Base-by-base conservation (phyloP, 2,113 vertebrate genomes). In the Tyrannus savana region DNA sequence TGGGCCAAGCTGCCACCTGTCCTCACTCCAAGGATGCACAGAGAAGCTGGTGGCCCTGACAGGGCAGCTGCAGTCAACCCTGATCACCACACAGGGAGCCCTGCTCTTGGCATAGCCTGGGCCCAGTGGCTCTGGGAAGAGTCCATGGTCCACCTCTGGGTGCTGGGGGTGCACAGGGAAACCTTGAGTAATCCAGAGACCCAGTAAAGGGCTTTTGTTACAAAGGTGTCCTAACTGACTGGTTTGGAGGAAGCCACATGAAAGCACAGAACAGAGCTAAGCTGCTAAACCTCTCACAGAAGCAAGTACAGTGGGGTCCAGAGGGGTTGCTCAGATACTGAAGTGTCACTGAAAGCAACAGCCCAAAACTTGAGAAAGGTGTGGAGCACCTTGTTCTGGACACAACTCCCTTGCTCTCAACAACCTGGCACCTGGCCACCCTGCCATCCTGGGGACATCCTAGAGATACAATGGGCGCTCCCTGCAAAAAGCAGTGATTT, bases 261-360 rank as follows among this genome's bases (percentile, higher is more conserved):
- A 72, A 75, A 66, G 44, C 35, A 17, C 12, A 47, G 21, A 80
- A 74, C 37, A 58, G n/a, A 90, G 28, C 21, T 37, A 41, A 53
- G 35, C 12, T 79, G 46, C 64, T 74, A 74, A 81, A 59, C 6
- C 39, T 67, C 31, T 23, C 46, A n/a, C 33, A 84, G 78, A 47
- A 87, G 30, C 19, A 81, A 87, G 31, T 6, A 12, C 0, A 2
- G 17, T 1, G 1, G n/a, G 24, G 11, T 2, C 14, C 25, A 19
- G 22, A 10, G 9, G 33, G 7, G 7, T 10, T 50, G 42, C 77
- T 73, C 37, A 72, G 30, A 44, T 67, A 14, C 14, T 41, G 37
- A 87, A 58, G 15, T 9, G 15, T 23, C 77, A 55, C 42, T 60
- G 42, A 64, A 77, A 24, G 60, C 28, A 60, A 19, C 1, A 5